These are phyloP conservation scores for Charina bottae DNA, from an alignment of 2,113 vertebrate species.

Conservation along the genomic window DNA sequence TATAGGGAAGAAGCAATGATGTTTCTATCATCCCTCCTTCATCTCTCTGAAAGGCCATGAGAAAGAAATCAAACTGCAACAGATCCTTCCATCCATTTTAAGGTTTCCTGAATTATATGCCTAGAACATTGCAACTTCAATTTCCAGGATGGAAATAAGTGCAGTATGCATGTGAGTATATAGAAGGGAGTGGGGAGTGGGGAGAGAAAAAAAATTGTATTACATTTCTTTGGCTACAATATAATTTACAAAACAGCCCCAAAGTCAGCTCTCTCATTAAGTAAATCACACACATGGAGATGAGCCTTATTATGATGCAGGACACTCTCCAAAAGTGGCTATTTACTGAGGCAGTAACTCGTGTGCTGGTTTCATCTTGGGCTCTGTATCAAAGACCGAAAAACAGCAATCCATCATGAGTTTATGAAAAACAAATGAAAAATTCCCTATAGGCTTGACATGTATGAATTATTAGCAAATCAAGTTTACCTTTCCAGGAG, in stretches of 20 bases:
- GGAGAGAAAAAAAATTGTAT: constrained; percentile 45
- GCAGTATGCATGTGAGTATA: neutral
- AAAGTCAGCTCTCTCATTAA: constrained; percentile 51
- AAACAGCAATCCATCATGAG: neutral
- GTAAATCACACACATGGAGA: constrained; percentile 19
- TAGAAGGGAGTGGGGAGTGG: neutral
- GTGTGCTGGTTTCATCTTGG: constrained; percentile 27
- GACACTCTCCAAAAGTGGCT: neutral
- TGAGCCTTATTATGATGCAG: constrained; percentile 34
- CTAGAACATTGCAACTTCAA: constrained; percentile 10
- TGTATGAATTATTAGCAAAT: constrained; percentile 12
- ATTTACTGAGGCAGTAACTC: constrained; percentile 38
- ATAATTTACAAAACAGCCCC: constrained; percentile 55
- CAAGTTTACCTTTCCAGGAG: constrained; percentile 22
- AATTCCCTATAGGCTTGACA: neutral
- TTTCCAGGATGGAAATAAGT: constrained; percentile 35
- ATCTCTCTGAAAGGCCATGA: neutral
- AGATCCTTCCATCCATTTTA: constrained; percentile 8
- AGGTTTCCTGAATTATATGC: neutral
- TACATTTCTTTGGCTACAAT: constrained; percentile 49
- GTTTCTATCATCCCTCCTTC: neutral
- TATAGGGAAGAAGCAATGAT: neutral
- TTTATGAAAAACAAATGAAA: neutral
- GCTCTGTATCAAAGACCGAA: constrained; percentile 32
- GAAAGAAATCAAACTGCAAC: neutral